Base-by-base conservation (phyloP, 1,140 invertebrate species). In the Megalopta genalis region DNA sequence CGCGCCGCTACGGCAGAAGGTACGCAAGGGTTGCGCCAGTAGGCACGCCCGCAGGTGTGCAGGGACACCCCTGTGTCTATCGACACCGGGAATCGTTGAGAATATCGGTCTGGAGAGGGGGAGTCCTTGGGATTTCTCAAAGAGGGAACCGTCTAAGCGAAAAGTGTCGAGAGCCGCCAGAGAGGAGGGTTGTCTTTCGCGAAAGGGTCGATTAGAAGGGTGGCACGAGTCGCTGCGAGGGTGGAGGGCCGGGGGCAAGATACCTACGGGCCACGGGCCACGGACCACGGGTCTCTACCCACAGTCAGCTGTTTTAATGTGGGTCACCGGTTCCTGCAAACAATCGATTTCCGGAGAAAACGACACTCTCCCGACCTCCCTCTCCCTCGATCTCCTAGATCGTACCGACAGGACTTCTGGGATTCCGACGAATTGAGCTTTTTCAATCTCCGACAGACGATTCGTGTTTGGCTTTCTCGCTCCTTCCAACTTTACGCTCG, bases 271-370 rank as follows among this genome's bases (percentile, higher is more conserved):
- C 32, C 32, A 32, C 32, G 32, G 32, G 32, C n/a, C 69, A 75
- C 75, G 69, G 68, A 67, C 32, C 32, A 32, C 32, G 32, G 32
- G 32, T 32, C 32, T 81, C 67, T 85, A 78, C 76, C 66, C 42
- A 32, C 59, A 90, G 83, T 89, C 90, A 91, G 91, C 91, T 92
- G 91, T 91, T 91, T 88, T 89, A 88, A 92, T 91, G 75, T 92
- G 85, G 91, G 91, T 92, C 91, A 91, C 86, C 88, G 85, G 88
- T 78, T 81, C 83, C 82, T 81, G 68, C 76, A 88, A 89, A 88
- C 88, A 86, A 91, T 91, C 90, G 90, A 91, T 91, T 89, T 87
- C 77, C 69, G 66, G 32, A 37, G 27, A 63, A 63, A 63, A 62
- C 60, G 25, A 32, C 54, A 57, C 54, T 6, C 5, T 54, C 16